A percentile compares a stretch with the other conserved stretches of the same genome.
Evolutionary conservation across 2,888 invertebrate genomes (phyloP).

Genomic region (Smittia aterrima): DNA sequence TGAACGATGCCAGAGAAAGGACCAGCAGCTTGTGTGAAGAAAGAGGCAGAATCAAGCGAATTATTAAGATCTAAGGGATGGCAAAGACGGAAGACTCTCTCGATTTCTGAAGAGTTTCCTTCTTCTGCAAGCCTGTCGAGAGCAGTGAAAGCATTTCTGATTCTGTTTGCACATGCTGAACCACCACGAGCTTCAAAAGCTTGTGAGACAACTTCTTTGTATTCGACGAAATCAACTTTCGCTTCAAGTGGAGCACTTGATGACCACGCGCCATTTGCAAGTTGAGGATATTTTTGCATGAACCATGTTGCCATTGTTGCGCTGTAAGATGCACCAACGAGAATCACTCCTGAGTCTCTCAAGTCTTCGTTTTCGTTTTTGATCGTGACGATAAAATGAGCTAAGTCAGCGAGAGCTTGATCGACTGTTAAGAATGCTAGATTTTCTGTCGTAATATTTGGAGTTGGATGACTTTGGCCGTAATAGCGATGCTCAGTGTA

Average conservation of each 20-base stretch:
- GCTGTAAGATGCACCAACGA: constrained; percentile 67
- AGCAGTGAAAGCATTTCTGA: constrained; percentile 47
- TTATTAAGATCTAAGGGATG: constrained; percentile 48
- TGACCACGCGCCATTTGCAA: constrained; percentile 61
- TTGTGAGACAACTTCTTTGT: constrained; percentile 51
- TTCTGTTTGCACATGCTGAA: constrained; percentile 48
- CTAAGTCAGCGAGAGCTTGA: constrained; percentile 66
- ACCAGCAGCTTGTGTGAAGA: constrained; percentile 50
- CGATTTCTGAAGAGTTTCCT: neutral
- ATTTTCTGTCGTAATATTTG: constrained; percentile 57
- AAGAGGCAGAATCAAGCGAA: constrained; percentile 49
- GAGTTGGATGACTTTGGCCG: constrained; percentile 68
- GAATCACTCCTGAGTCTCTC: constrained; percentile 48
- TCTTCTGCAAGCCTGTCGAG: constrained; percentile 25
- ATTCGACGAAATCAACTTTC: constrained; percentile 59
- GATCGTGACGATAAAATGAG: constrained; percentile 60
- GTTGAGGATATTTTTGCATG: constrained; percentile 63
- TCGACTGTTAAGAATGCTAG: constrained; percentile 62
- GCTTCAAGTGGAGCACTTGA: constrained; percentile 67
- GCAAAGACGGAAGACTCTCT: constrained; percentile 45
- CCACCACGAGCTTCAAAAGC: constrained; percentile 50
- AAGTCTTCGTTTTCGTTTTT: constrained; percentile 51
- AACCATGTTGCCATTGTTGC: constrained; percentile 69
- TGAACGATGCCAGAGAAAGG: constrained; percentile 49
- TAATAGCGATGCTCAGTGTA: constrained; percentile 82